A percentile compares a stretch with the other conserved stretches of the same genome.
phyloP scores from a whole-genome alignment of 2,113 vertebrate genomes.

The Limanda limanda region DNA sequence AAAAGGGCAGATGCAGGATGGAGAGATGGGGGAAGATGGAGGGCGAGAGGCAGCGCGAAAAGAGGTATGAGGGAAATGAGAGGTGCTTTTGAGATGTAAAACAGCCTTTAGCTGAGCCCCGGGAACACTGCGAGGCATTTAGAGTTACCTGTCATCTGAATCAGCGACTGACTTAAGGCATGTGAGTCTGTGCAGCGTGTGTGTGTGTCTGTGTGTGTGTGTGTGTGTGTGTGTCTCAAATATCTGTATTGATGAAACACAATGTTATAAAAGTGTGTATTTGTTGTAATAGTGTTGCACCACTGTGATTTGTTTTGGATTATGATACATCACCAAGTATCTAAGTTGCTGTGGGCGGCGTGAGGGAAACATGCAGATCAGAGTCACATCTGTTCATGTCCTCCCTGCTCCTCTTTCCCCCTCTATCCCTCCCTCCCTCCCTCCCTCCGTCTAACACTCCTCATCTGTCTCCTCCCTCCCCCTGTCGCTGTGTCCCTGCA shows the following conservation, averaged over 20 bases:
- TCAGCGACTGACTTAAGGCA: conserved; percentile 24
- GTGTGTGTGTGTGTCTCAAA: conserved; percentile 3
- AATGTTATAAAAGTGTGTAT: conserved; percentile 3
- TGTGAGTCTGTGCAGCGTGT: background rate
- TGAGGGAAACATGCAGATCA: conserved; percentile 18
- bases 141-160: conserved; percentile 53
- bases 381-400: conserved; percentile 18
- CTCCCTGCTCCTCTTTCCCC: conserved; percentile 1
- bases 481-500: conserved; percentile 54
- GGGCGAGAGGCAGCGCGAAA: conserved; percentile 28
- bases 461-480: background rate
- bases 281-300: conserved; percentile 11
- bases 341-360: background rate
- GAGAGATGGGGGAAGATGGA: background rate
- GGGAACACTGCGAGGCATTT: conserved; percentile 60
- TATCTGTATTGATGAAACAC: conserved; percentile 27
- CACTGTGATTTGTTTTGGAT: background rate
- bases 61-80: conserved; percentile 48
- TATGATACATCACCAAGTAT: background rate
- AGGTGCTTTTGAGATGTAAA: conserved; percentile 76
- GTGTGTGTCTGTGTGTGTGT: background rate
- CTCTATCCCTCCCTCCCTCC: background rate
- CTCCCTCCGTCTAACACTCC: background rate
- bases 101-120: conserved; percentile 53
- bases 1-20: conserved; percentile 33